Evolutionary conservation across 2,888 invertebrate species (phyloP), one percentile per base, ranked within the genome.

Genomic region (Apantesis nais): DNA sequence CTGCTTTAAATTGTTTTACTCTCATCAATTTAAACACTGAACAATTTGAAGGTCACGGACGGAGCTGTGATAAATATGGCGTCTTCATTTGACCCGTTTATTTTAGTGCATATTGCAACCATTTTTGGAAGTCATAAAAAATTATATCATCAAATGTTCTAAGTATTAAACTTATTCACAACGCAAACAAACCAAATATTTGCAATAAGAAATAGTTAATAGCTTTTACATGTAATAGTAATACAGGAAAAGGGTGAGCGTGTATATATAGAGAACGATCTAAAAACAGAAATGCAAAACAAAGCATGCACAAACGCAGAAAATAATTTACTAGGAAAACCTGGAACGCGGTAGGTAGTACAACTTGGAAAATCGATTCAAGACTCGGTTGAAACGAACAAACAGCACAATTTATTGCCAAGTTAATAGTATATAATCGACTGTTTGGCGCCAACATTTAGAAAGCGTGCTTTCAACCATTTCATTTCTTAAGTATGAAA

Each of bases 401-500:
- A 81, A 79, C 74, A 58, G 68, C 76, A 81, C 77, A 76, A 82
- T 81, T 79, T 81, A 78, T 85, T 86, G 80, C 86, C 87, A 88
- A 88, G 87, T 86, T 83, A 82, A 84, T 83, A 81, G 80, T 79
- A 83, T 84, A 83, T 86, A 85, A 89, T 85, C 76, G 81, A 78
- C 79, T 77, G 81, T 65, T 83, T 74, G 73, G 74, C 74, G 67
- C 73, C 72, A 81, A 74, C 74, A 72, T 63, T 81, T 74, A 76
- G 81, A 81, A 78, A 81, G 76, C 75, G 72, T 71, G 77, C 62
- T 74, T 63, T n/a, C 68, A 77, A 79, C 79, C 78, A 34, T 4
- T 34, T 34, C 34, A 5, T 34, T 34, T 34, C 5, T 34, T 34
- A 34, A 34, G 34, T 34, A 5, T 34, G 34, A 2, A 34, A 34